Conservation (phyloP, 2,113 vertebrate species). For the Jacana jacana region DNA sequence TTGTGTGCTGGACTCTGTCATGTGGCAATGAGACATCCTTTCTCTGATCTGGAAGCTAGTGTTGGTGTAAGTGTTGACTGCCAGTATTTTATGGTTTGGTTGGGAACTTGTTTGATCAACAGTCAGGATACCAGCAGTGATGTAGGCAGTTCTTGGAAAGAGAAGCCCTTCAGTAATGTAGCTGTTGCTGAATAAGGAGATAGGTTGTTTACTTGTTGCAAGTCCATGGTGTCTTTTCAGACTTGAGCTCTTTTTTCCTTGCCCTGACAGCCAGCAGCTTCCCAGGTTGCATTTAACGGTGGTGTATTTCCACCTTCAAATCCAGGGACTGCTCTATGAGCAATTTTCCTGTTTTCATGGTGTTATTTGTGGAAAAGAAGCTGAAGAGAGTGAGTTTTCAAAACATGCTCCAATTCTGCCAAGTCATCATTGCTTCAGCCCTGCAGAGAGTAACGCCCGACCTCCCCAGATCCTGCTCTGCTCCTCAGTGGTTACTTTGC, state of each 20-base stretch:
- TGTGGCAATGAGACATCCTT: constrained; percentile 34
- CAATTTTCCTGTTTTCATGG: constrained; percentile 8
- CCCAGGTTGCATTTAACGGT: not conserved
- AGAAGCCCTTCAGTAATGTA: not conserved
- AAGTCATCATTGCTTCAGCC: constrained; percentile 12
- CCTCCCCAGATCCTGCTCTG: not conserved
- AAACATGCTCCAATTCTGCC: constrained; percentile 59
- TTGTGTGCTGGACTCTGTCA: not conserved
- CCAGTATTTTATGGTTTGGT: not conserved
- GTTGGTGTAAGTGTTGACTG: not conserved
- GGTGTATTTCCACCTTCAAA: constrained; percentile 24
- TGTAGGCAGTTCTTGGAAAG: not conserved
- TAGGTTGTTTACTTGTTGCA: not conserved
- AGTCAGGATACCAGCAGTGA: not conserved
- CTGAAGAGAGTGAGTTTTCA: constrained; percentile 17
- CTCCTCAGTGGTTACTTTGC: not conserved
- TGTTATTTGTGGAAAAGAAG: constrained; percentile 29
- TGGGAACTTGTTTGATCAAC: not conserved
- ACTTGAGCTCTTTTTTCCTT: not conserved
- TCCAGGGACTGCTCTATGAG: not conserved
- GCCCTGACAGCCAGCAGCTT: not conserved
- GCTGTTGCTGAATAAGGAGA: not conserved
- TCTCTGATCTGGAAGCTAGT: not conserved
- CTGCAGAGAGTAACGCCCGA: not conserved
- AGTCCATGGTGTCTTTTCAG: not conserved